These are phyloP conservation scores for Synchiropus splendidus DNA, from an alignment of 2,113 vertebrate genomes.

Conservation along the genomic window DNA sequence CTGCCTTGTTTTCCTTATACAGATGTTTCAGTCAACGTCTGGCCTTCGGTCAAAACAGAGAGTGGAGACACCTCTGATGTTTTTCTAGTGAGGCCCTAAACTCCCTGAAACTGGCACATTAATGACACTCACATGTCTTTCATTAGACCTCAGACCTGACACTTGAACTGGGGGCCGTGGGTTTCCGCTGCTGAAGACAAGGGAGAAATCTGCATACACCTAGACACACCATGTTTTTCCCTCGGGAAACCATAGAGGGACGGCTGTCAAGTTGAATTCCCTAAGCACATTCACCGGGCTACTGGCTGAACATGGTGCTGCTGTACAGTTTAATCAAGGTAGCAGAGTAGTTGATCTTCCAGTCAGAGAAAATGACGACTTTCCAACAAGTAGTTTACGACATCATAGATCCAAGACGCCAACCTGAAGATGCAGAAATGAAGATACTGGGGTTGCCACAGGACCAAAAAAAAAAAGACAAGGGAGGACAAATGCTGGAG, in stretches of 20 bases:
- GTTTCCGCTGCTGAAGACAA: constrained; percentile 15
- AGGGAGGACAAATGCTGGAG: constrained; percentile 4
- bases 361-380: too few relatives aligned
- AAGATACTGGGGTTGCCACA: too few relatives aligned
- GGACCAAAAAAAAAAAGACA: constrained; percentile 4
- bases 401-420: too few relatives aligned
- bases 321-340: not conserved
- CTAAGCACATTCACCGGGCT: not conserved
- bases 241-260: constrained; percentile 6
- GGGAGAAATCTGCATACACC: constrained; percentile 5
- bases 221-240: not conserved
- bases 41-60: constrained; percentile 8
- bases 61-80: constrained; percentile 10
- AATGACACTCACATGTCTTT: constrained; percentile 44
- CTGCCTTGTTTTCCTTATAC: constrained; percentile 2
- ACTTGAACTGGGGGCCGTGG: constrained; percentile 33
- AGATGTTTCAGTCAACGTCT: constrained; percentile 11
- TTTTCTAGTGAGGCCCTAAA: constrained; percentile 9
- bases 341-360: too few relatives aligned
- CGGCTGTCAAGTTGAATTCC: constrained; percentile 24
- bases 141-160: constrained; percentile 36
- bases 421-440: too few relatives aligned
- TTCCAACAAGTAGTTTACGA: too few relatives aligned
- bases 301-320: constrained; percentile 6
- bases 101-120: constrained; percentile 17